Percentiles rank a stretch among this genome's conserved stretches.
These are phyloP conservation scores for Xenops minutus DNA, from an alignment of 2,797 vertebrate species.

Conservation along the genomic window DNA sequence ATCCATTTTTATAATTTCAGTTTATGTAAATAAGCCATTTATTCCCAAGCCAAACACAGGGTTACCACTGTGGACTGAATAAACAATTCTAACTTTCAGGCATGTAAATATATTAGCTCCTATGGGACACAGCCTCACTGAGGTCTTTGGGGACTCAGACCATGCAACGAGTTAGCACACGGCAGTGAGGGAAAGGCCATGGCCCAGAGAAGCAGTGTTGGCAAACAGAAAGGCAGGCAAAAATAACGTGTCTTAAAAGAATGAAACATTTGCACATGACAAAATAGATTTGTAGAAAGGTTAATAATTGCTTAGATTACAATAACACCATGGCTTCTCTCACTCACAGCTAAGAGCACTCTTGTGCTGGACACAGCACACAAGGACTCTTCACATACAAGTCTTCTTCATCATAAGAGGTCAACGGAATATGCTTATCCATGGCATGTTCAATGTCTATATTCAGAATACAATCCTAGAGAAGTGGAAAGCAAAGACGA, in stretches of 20 bases:
- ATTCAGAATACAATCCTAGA: background rate
- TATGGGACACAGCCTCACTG: background rate
- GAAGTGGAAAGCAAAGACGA: background rate
- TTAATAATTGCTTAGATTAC: background rate
- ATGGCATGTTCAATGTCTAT: background rate
- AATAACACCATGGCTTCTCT: background rate
- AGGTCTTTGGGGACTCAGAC: background rate
- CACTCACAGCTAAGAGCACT: background rate
- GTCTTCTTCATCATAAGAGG: background rate
- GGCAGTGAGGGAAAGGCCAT: background rate
- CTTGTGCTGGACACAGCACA: background rate
- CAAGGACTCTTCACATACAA: background rate
- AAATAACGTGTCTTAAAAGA: background rate
- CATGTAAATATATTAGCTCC: background rate
- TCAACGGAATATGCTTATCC: background rate
- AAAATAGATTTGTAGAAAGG: background rate
- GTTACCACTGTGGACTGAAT: background rate
- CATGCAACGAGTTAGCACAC: background rate
- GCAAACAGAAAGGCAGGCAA: background rate
- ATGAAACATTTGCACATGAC: background rate
- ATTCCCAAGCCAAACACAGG: slow-evolving; percentile 19
- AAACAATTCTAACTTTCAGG: slow-evolving; percentile 8
- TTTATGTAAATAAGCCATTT: slow-evolving; percentile 10
- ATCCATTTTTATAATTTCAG: slow-evolving; percentile 10
- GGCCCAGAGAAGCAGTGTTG: background rate